A percentile compares a stretch with the other conserved stretches of the same genome.
Evolutionary conservation across 2,113 vertebrate species (phyloP).

Genomic region (Okapia johnstoni): DNA sequence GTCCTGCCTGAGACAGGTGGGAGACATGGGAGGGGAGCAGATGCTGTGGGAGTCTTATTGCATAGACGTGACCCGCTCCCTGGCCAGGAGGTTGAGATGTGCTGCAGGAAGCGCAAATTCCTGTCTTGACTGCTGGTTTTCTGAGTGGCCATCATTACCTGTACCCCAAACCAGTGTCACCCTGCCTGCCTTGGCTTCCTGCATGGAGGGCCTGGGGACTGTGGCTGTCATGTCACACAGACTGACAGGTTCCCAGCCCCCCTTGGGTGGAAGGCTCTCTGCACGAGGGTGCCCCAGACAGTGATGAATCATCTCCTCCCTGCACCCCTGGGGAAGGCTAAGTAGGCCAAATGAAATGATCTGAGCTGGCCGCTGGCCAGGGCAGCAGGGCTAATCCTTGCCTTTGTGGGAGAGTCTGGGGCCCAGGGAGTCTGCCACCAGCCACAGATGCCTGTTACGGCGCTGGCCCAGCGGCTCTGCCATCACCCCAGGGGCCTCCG

Average conservation of each 20-base stretch:
- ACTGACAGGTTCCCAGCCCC: background rate
- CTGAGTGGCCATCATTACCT: background rate
- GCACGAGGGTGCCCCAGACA: constrained; percentile 50
- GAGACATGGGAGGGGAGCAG: background rate
- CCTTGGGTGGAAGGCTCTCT: background rate
- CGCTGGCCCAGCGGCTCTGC: background rate
- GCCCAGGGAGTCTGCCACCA: constrained; percentile 12
- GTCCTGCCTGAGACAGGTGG: background rate
- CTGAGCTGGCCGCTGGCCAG: constrained; percentile 67
- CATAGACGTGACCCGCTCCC: accelerated
- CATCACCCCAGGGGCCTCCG: accelerated
- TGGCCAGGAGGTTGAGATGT: accelerated
- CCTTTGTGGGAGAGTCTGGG: constrained; percentile 58
- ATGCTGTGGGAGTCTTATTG: accelerated
- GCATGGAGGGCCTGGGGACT: background rate
- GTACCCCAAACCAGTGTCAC: background rate
- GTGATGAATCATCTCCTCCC: constrained; percentile 43
- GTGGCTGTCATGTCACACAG: background rate
- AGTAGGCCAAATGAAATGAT: constrained; percentile 71
- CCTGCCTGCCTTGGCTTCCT: background rate
- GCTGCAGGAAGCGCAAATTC: accelerated
- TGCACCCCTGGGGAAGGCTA: constrained; percentile 54
- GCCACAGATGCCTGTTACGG: accelerated
- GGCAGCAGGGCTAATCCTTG: constrained; percentile 42
- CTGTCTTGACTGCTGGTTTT: background rate